A percentile compares a stretch with the other conserved stretches of the same genome.
Evolutionary conservation across 2,113 vertebrate genomes (phyloP).

Genomic region (Oophaga pumilio): DNA sequence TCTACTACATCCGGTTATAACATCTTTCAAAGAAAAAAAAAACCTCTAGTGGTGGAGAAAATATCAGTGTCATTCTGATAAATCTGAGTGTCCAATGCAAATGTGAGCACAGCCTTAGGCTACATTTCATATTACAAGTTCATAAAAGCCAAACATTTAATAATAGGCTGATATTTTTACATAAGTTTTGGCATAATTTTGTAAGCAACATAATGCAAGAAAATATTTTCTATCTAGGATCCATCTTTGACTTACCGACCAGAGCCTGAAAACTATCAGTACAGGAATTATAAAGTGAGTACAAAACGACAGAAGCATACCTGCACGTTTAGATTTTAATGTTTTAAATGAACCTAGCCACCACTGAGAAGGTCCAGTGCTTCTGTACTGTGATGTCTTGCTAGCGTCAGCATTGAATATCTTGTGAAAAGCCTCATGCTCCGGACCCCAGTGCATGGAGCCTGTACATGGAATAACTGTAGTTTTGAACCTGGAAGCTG

Average conservation of each 20-base stretch:
- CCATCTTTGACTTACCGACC: constrained; percentile 46
- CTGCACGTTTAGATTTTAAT: background rate
- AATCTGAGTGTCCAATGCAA: too few relatives aligned
- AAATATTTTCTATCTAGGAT: constrained; percentile 22
- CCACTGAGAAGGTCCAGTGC: background rate
- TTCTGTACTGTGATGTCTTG: background rate
- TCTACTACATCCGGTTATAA: too few relatives aligned
- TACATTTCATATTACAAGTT: background rate
- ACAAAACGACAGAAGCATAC: background rate
- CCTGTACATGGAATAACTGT: too few relatives aligned
- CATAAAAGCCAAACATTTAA: background rate
- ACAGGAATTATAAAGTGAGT: constrained; percentile 52
- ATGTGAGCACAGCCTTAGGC: too few relatives aligned
- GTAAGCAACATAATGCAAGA: background rate
- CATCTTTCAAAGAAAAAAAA: too few relatives aligned
- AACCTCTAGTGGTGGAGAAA: too few relatives aligned
- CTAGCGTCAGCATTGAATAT: background rate
- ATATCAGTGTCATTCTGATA: too few relatives aligned
- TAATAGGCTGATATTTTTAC: background rate
- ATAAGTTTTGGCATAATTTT: background rate
- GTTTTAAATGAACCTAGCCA: background rate
- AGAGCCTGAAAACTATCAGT: constrained; percentile 25
- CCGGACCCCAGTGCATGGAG: too few relatives aligned
- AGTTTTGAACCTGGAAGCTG: too few relatives aligned
- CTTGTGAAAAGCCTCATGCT: too few relatives aligned